Percentiles rank a stretch among this genome's conserved stretches.
Evolutionary conservation across 2,113 vertebrate genomes (phyloP).

Genomic region (Barbus barbus): DNA sequence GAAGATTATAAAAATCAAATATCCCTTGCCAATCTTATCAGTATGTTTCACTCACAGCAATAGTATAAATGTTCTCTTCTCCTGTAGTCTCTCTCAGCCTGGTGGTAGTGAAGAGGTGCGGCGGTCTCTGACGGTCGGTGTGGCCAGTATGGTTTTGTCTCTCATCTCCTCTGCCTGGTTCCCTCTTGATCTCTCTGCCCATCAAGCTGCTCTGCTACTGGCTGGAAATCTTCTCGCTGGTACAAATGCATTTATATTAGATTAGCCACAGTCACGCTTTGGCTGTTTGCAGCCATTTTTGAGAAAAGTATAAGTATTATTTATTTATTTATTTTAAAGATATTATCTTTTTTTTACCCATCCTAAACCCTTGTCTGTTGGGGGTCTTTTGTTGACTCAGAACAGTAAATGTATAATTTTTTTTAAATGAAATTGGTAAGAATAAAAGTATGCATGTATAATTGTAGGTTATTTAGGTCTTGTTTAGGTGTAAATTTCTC

Average conservation of each 20-base stretch:
- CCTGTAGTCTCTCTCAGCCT: constrained; percentile 79
- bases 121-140: constrained; percentile 84
- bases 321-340: not conserved
- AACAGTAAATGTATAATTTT: too few species aligned
- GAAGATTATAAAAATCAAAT: not conserved
- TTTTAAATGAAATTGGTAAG: not conserved
- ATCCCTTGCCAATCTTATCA: not conserved
- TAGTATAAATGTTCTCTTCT: not conserved
- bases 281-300: not conserved
- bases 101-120: constrained; percentile 75
- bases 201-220: constrained; percentile 91
- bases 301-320: not conserved
- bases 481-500: not conserved
- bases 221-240: constrained; percentile 92
- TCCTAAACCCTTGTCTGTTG: too few species aligned
- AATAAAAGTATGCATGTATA: not conserved
- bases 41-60: not conserved
- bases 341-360: too few species aligned
- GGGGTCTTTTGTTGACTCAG: too few species aligned
- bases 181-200: constrained; percentile 92
- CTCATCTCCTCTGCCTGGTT: constrained; percentile 95
- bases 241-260: constrained; percentile 55
- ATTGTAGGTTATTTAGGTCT: not conserved
- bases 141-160: constrained; percentile 87
- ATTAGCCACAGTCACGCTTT: not conserved